A percentile compares a stretch with the other conserved stretches of the same genome.
Evolutionary conservation across 2,888 invertebrate genomes (phyloP).

Genomic region (Chaetogeoica ovagalla): DNA sequence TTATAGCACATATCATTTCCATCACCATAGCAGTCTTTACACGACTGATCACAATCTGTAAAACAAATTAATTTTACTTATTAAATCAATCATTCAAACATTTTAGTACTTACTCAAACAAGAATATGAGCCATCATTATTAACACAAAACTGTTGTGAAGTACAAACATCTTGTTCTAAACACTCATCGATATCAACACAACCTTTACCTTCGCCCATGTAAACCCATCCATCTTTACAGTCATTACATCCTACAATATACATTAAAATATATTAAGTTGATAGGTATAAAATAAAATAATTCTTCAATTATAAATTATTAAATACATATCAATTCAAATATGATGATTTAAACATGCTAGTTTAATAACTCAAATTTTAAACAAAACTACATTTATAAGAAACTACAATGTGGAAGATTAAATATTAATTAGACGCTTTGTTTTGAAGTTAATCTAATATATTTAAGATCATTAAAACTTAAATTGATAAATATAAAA

Average conservation of each 20-base stretch:
- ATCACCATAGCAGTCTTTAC: conserved; percentile 81
- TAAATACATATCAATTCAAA: too few relatives aligned
- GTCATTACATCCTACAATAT: conserved; percentile 63
- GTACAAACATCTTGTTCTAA: conserved; percentile 61
- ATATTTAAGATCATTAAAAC: too few relatives aligned
- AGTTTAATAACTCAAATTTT: too few relatives aligned
- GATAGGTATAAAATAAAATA: background rate
- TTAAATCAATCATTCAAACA: background rate
- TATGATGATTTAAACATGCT: too few relatives aligned
- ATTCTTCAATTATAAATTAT: background rate
- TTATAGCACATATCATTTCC: conserved; percentile 87
- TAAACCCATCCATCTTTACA: conserved; percentile 75
- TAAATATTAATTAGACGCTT: too few relatives aligned
- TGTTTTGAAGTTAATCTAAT: too few relatives aligned
- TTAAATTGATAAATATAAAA: too few relatives aligned
- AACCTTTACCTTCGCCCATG: conserved; percentile 72
- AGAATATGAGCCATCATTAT: conserved; percentile 79
- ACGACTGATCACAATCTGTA: conserved; percentile 78
- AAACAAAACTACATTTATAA: too few relatives aligned
- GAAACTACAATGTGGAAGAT: too few relatives aligned
- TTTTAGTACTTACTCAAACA: conserved; percentile 65
- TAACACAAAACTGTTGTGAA: conserved; percentile 80
- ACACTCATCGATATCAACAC: conserved; percentile 86
- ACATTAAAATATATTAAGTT: background rate
- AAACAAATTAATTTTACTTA: background rate